Conservation (phyloP, 2,797 vertebrate genomes). For the Syncerus caffer region DNA sequence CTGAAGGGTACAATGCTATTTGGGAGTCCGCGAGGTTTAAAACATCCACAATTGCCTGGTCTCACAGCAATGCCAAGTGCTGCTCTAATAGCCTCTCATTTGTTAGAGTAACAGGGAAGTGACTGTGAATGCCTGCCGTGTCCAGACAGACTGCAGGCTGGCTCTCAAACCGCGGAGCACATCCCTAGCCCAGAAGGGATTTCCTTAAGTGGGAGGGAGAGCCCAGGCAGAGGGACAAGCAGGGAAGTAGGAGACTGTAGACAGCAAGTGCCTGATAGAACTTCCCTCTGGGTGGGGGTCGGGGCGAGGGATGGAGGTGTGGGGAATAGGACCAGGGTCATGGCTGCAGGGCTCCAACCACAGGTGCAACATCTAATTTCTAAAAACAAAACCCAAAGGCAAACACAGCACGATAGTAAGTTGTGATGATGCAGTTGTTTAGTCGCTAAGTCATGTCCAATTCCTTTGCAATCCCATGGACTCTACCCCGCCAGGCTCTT, state of each 20-base stretch:
- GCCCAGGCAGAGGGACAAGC: background rate
- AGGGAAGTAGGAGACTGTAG: background rate
- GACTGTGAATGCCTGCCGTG: background rate
- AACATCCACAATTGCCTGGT: background rate
- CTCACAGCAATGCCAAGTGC: background rate
- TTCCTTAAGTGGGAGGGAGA: background rate
- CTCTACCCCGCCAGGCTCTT: background rate
- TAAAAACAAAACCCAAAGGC: background rate
- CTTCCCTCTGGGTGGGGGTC: background rate
- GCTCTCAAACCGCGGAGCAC: background rate
- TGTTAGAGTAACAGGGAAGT: background rate
- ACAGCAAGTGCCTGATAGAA: background rate
- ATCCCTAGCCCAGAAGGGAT: background rate
- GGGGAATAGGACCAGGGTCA: background rate
- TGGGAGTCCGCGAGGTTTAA: conserved; percentile 16
- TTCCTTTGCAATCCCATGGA: background rate
- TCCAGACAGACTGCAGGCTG: rapidly evolving
- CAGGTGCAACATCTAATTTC: background rate
- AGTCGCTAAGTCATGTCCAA: background rate
- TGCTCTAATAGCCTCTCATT: background rate
- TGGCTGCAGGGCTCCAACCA: rapidly evolving
- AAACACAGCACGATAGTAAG: background rate
- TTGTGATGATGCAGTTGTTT: background rate
- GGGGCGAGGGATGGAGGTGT: rapidly evolving
- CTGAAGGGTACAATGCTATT: background rate